Base-by-base conservation (phyloP, 2,113 vertebrate species). In the Sander lucioperca region DNA sequence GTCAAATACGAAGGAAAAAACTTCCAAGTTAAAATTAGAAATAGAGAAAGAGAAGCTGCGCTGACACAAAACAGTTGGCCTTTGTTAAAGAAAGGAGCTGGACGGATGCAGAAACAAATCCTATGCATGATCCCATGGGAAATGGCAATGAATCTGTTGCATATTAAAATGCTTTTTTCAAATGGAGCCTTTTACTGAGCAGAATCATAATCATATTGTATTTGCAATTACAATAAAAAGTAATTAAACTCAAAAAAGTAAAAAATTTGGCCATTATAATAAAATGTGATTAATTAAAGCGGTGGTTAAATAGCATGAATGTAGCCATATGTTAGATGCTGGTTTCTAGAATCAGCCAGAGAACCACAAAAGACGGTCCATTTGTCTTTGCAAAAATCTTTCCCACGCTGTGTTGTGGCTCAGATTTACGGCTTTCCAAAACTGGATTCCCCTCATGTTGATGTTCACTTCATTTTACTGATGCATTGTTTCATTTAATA, bases 21-120 rank as follows among this genome's bases (percentile, higher is more conserved):
- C 30, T 1, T 11, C 9, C 6, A 11, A 73, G 79, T 70, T 86
- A 86, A 91, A 92, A 87, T 86, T 88, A 91, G 88, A 83, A 79
- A 73, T 65, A 13, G 68, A 43, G 30, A 80, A 70, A 86, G 56
- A 81, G 56, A 18, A 65, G 33, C 61, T 72, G 43, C 58, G 27
- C 54, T 18, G 71, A 65, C 45, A 33, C 69, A 87, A 70, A 82
- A 62, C 47, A 79, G 56, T 58, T 71, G 1, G 48, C 33, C 30
- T 82, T 54, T 86, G 77, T 88, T 67, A 71, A 74, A 84, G 68
- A 68, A 69, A 77, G 43, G 50, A 63, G 27, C 57, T 66, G 25
- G 73, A 56, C 57, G n/a, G 21, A 65, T 16, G 57, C 65, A 53
- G 48, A 67, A 80, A 66, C 47, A 50, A 25, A 82, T 80, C 14